phyloP scores from a whole-genome alignment of 2,797 vertebrate species.

The Enteromius afrohamiltoni region DNA sequence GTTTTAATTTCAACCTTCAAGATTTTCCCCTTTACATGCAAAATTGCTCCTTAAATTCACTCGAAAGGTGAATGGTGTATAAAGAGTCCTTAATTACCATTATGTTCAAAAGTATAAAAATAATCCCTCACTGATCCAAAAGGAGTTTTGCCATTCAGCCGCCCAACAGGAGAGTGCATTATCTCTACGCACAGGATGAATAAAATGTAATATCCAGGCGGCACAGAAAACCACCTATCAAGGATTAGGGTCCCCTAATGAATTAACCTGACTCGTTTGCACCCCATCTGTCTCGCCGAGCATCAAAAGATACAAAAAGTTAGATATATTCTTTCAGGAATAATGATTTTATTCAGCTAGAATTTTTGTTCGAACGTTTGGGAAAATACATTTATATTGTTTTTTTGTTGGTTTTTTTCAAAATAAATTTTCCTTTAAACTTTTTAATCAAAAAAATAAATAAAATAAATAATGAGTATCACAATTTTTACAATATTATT shows the following conservation, averaged over 20 bases:
- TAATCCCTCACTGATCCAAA: not conserved
- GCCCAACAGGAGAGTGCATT: conserved; percentile 12
- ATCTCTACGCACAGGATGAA: not conserved
- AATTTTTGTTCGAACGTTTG: too few relatives aligned
- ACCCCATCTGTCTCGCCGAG: not conserved
- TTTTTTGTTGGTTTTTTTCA: too few relatives aligned
- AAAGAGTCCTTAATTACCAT: conserved; percentile 7
- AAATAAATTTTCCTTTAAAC: too few relatives aligned
- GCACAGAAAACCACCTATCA: not conserved
- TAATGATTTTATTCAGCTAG: too few relatives aligned
- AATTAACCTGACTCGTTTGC: not conserved
- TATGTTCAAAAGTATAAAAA: not conserved
- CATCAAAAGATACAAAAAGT: not conserved
- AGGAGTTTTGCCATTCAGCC: conserved; percentile 4
- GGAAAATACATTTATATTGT: too few relatives aligned
- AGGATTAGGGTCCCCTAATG: conserved; percentile 2
- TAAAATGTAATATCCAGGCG: not conserved
- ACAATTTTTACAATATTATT: not conserved
- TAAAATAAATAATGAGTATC: too few relatives aligned
- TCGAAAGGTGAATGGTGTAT: not conserved
- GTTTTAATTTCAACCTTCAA: conserved; percentile 5
- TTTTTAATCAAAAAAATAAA: too few relatives aligned
- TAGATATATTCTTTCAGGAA: too few relatives aligned
- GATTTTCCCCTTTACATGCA: conserved; percentile 5
- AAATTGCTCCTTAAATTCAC: conserved; percentile 12